These are phyloP conservation scores for Sphenopsis melanotis DNA, from an alignment of 2,797 vertebrate species.

Conservation along the genomic window DNA sequence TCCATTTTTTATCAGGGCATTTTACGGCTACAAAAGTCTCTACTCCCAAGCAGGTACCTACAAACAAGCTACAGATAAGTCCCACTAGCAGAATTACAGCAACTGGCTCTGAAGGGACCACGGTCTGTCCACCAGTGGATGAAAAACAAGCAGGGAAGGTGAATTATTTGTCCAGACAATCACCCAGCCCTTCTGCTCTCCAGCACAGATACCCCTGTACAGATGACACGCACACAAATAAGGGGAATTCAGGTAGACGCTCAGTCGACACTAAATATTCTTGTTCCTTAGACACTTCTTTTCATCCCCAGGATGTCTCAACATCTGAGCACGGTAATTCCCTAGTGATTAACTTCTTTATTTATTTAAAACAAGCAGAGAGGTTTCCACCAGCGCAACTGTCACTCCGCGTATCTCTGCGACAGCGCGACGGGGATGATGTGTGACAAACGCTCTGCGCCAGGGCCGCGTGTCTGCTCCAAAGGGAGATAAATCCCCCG, in stretches of 20 bases:
- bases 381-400: not conserved
- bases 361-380: conserved; percentile 29
- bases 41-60: not conserved
- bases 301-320: conserved; percentile 48
- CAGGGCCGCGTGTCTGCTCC: not conserved
- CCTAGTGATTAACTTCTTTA: conserved; percentile 39
- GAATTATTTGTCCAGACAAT: not conserved
- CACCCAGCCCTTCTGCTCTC: not conserved
- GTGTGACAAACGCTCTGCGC: not conserved
- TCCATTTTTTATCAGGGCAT: not conserved
- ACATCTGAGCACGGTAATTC: conserved; percentile 39
- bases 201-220: not conserved
- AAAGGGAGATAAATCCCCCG: not conserved
- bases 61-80: not conserved
- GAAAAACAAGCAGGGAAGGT: not conserved
- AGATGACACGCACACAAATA: not conserved
- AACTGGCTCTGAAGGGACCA: not conserved
- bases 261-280: not conserved
- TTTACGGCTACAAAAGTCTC: not conserved
- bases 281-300: conserved; percentile 28
- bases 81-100: not conserved
- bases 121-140: not conserved
- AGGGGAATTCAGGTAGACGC: not conserved
- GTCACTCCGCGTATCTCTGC: not conserved
- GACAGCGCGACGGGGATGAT: not conserved